Percentiles rank a stretch among this genome's conserved stretches.
These are phyloP conservation scores for Ophiodon elongatus DNA, from an alignment of 2,113 vertebrate species.

Conservation along the genomic window DNA sequence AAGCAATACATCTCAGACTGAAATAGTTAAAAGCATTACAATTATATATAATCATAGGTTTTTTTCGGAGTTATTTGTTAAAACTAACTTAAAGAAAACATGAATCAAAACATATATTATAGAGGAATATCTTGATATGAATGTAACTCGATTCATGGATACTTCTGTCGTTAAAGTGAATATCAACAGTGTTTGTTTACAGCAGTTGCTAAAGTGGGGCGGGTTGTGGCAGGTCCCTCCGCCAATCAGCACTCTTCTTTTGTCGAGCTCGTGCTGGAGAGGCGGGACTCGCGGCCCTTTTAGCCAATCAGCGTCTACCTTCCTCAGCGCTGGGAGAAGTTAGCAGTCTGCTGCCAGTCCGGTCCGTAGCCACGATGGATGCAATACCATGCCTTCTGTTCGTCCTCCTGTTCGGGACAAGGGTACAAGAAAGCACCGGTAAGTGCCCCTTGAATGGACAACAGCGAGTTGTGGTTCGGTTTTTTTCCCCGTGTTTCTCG, in stretches of 20 bases:
- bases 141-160: background rate
- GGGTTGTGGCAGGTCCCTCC: slow-evolving; percentile 8
- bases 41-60: background rate
- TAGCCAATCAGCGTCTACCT: slow-evolving; percentile 71
- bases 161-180: slow-evolving; percentile 19
- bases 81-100: background rate
- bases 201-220: slow-evolving; percentile 53
- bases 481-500: background rate
- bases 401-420: slow-evolving; percentile 76
- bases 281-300: slow-evolving; percentile 71
- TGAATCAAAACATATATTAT: background rate
- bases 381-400: slow-evolving; percentile 74
- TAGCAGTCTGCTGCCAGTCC: slow-evolving; percentile 75
- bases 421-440: slow-evolving; percentile 79
- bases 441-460: slow-evolving; percentile 1
- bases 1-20: background rate
- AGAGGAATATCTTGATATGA: background rate
- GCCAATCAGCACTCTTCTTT: slow-evolving; percentile 52
- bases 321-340: slow-evolving; percentile 70
- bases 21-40: background rate
- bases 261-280: background rate
- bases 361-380: slow-evolving; percentile 82
- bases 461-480: rapidly evolving
- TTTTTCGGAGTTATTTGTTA: background rate
- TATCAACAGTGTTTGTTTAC: slow-evolving; percentile 75